phyloP scores from a whole-genome alignment of 1,140 invertebrate genomes.

The Batillaria attramentaria region DNA sequence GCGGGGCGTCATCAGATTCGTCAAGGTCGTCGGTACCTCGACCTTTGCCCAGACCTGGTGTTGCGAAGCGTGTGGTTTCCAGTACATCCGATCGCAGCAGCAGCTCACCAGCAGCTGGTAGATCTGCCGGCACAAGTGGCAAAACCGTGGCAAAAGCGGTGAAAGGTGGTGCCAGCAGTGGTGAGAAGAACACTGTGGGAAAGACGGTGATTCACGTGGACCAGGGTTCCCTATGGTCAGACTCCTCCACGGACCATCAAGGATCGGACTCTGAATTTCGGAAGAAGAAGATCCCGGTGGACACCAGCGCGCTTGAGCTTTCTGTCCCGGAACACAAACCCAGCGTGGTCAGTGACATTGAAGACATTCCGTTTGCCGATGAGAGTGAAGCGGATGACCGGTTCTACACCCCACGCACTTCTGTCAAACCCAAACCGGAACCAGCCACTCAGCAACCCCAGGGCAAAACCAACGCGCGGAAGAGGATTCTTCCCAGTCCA shows the following conservation, averaged over 20 bases:
- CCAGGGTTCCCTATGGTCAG: slow-evolving; percentile 34
- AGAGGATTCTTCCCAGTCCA: slow-evolving; percentile 55
- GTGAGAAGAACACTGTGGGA: background rate
- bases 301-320: slow-evolving; percentile 39
- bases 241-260: slow-evolving; percentile 39
- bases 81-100: slow-evolving; percentile 10
- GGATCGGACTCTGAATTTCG: slow-evolving; percentile 35
- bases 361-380: slow-evolving; percentile 68
- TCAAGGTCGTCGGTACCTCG: slow-evolving; percentile 8
- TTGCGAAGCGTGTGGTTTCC: background rate
- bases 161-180: no score
- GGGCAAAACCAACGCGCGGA: slow-evolving; percentile 41
- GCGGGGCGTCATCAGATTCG: slow-evolving; percentile 15
- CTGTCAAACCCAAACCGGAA: slow-evolving; percentile 47
- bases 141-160: background rate
- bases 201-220: slow-evolving; percentile 36
- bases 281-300: slow-evolving; percentile 55
- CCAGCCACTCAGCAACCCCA: slow-evolving; percentile 34
- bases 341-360: slow-evolving; percentile 49
- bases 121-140: background rate
- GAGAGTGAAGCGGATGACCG: slow-evolving; percentile 63
- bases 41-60: slow-evolving; percentile 16
- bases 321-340: slow-evolving; percentile 15
- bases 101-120: background rate
- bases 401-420: slow-evolving; percentile 61